These are phyloP conservation scores for Erebia palarica DNA, from an alignment of 2,888 invertebrate genomes.

Conservation along the genomic window DNA sequence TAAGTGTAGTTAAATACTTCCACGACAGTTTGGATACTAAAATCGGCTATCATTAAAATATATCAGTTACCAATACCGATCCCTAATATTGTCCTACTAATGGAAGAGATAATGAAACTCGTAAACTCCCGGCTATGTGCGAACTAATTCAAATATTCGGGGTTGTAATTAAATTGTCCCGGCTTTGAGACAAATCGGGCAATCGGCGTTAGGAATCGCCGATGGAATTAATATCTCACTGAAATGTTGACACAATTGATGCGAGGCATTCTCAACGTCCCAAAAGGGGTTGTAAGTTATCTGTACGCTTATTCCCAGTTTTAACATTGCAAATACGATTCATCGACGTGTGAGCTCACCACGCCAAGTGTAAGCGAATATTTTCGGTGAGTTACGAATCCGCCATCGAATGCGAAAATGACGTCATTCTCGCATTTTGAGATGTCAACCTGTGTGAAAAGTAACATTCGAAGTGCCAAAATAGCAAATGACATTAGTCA, in stretches of 20 bases:
- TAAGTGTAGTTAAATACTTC: too few species aligned
- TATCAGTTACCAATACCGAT: constrained; percentile 9
- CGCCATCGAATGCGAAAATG: too few species aligned
- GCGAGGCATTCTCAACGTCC: constrained; percentile 46
- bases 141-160: constrained; percentile 48
- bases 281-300: constrained; percentile 51
- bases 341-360: too few species aligned
- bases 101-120: constrained; percentile 48
- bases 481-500: too few species aligned
- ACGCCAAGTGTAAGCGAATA: too few species aligned
- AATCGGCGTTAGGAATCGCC: constrained; percentile 48
- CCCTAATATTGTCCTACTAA: constrained; percentile 51
- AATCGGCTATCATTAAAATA: background rate
- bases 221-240: constrained; percentile 62
- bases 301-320: too few species aligned
- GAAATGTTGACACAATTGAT: constrained; percentile 61
- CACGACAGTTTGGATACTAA: background rate
- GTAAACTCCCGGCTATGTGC: constrained; percentile 44
- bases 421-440: too few species aligned
- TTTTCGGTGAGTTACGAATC: too few species aligned
- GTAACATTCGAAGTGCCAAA: too few species aligned
- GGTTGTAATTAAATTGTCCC: constrained; percentile 64
- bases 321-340: too few species aligned
- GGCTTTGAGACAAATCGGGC: constrained; percentile 62
- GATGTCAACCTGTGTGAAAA: too few species aligned